These are phyloP conservation scores for Pteronura brasiliensis DNA, from an alignment of 2,113 vertebrate genomes.

Conservation along the genomic window DNA sequence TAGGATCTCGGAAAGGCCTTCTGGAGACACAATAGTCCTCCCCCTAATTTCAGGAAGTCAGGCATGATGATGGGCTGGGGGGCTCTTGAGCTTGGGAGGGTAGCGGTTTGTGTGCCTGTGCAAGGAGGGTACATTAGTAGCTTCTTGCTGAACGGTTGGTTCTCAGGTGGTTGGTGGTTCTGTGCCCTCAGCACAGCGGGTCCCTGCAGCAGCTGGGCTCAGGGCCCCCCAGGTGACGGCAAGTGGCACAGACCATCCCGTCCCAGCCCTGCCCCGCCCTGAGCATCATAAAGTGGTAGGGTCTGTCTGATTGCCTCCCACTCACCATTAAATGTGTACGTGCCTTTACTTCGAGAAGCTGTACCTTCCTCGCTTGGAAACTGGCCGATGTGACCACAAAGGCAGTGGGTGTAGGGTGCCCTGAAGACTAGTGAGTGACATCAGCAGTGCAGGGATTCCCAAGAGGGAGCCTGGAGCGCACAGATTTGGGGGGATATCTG, in stretches of 20 bases:
- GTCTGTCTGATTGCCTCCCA: rapidly evolving
- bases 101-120: neutral
- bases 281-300: rapidly evolving
- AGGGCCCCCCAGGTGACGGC: neutral
- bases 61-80: neutral
- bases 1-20: neutral
- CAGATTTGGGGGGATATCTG: neutral
- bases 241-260: rapidly evolving
- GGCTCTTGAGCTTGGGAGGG: neutral
- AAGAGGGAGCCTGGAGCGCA: neutral
- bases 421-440: neutral
- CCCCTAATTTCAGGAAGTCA: neutral
- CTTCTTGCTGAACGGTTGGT: neutral
- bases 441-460: neutral
- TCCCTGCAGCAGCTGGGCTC: neutral
- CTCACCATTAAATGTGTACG: too few relatives aligned
- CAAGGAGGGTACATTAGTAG: neutral
- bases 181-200: neutral
- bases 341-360: neutral
- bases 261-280: too few relatives aligned
- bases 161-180: neutral
- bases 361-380: neutral
- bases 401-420: rapidly evolving
- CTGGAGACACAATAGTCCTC: neutral
- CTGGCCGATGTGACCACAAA: neutral